Conservation (phyloP, 2,113 vertebrate genomes). For the Onychostoma macrolepis region DNA sequence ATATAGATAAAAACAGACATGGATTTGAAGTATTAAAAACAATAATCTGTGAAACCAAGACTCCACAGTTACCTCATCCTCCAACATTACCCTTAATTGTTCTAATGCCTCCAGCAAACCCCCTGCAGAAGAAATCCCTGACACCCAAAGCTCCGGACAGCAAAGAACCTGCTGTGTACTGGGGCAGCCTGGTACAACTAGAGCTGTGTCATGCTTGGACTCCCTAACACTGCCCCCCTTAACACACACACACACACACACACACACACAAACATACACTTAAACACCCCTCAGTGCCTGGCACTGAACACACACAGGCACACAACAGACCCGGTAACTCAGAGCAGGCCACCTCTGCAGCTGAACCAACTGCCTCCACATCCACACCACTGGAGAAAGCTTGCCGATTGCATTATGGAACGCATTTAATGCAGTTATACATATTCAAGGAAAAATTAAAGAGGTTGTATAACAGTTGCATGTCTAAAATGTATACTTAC, state of each 20-base stretch:
- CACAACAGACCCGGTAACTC: constrained; percentile 61
- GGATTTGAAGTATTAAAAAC: constrained; percentile 4
- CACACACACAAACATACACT: constrained; percentile 41
- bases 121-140: constrained; percentile 49
- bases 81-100: constrained; percentile 16
- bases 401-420: constrained; percentile 28
- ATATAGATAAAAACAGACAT: neutral
- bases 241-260: constrained; percentile 40
- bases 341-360: constrained; percentile 37
- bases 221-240: constrained; percentile 1
- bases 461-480: constrained; percentile 38
- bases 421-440: constrained; percentile 26
- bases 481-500: neutral
- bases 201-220: constrained; percentile 64
- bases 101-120: constrained; percentile 23
- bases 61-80: neutral
- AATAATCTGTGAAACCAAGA: neutral
- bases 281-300: constrained; percentile 58
- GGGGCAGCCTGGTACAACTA: constrained; percentile 68
- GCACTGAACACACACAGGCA: constrained; percentile 56
- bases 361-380: constrained; percentile 51
- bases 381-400: constrained; percentile 41
- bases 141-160: constrained; percentile 59
- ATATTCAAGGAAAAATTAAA: constrained; percentile 38
- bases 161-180: constrained; percentile 59